These are phyloP conservation scores for Eretmochelys imbricata DNA, from an alignment of 2,113 vertebrate genomes.

Conservation along the genomic window DNA sequence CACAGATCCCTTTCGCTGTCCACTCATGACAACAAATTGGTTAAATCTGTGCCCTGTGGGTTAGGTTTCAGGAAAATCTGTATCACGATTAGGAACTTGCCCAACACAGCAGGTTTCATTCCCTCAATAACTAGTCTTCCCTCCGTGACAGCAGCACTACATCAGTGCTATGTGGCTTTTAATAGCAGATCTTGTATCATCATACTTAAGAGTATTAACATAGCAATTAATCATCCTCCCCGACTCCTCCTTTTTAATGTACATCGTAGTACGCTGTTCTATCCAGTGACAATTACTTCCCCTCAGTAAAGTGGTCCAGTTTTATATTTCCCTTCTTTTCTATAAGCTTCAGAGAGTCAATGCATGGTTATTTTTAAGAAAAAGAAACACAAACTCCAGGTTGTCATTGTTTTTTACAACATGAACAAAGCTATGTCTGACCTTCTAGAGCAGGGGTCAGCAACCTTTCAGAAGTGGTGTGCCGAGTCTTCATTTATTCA, in stretches of 20 bases:
- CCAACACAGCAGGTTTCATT: not conserved
- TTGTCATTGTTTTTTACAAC: conserved; percentile 45
- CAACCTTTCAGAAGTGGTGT: too few species aligned
- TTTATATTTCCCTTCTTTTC: not conserved
- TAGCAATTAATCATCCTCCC: conserved; percentile 50
- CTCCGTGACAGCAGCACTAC: conserved; percentile 24
- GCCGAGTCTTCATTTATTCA: too few species aligned
- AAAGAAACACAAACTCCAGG: conserved; percentile 31
- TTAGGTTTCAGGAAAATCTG: fast-evolving
- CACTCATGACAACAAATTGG: not conserved
- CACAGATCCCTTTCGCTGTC: conserved; percentile 17
- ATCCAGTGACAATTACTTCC: conserved; percentile 31
- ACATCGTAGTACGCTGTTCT: not conserved
- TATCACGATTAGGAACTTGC: not conserved
- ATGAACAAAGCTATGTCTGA: conserved; percentile 22
- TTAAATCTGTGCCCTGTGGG: not conserved
- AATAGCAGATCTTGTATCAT: not conserved
- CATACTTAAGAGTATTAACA: conserved; percentile 19
- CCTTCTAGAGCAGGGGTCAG: not conserved
- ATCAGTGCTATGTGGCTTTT: not conserved
- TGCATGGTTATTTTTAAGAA: not conserved
- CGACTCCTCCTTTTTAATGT: conserved; percentile 16
- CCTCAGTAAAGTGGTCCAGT: conserved; percentile 17
- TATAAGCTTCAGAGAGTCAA: conserved; percentile 19
- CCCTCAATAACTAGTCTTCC: not conserved